Evolutionary conservation across 2,888 invertebrate species (phyloP).

Genomic region (Acrocera orbiculus): DNA sequence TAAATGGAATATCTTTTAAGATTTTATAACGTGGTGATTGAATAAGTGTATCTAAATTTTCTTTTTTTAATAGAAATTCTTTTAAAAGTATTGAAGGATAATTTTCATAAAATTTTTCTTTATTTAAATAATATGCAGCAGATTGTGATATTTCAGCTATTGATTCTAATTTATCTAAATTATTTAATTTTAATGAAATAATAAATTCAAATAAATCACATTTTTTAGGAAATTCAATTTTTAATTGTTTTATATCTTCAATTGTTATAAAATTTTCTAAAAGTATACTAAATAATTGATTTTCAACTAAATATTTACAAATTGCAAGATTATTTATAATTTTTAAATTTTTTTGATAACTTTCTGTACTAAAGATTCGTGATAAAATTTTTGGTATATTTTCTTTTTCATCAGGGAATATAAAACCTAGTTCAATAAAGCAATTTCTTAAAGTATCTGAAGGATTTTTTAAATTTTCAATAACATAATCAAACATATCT

Average conservation of each 20-base stretch:
- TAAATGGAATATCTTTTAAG: too few relatives aligned
- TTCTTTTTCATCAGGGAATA: slow-evolving; percentile 38
- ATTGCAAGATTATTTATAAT: slow-evolving; percentile 15
- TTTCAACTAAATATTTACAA: slow-evolving; percentile 17
- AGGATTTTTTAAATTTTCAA: slow-evolving; percentile 16
- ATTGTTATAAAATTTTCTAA: slow-evolving; percentile 18
- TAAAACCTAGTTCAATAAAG: slow-evolving; percentile 37
- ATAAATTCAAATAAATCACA: slow-evolving; percentile 2
- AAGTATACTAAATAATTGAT: slow-evolving; percentile 18
- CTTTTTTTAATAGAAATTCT: too few relatives aligned
- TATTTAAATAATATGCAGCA: too few relatives aligned
- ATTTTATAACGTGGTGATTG: too few relatives aligned
- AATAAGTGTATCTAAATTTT: too few relatives aligned
- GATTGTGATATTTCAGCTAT: background rate
- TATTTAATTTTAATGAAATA: slow-evolving; percentile 2
- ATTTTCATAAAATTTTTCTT: too few relatives aligned
- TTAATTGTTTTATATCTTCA: slow-evolving; percentile 6
- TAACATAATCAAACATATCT: slow-evolving; percentile 23
- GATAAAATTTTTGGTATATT: slow-evolving; percentile 39
- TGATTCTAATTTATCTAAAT: slow-evolving; percentile 1
- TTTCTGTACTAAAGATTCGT: slow-evolving; percentile 36
- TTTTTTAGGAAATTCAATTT: slow-evolving; percentile 1
- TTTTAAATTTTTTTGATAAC: slow-evolving; percentile 11
- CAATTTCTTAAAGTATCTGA: slow-evolving; percentile 21
- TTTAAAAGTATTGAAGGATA: slow-evolving; percentile 23